These are phyloP conservation scores for Poeciliopsis turneri DNA, from an alignment of 2,797 vertebrate species.

Conservation along the genomic window DNA sequence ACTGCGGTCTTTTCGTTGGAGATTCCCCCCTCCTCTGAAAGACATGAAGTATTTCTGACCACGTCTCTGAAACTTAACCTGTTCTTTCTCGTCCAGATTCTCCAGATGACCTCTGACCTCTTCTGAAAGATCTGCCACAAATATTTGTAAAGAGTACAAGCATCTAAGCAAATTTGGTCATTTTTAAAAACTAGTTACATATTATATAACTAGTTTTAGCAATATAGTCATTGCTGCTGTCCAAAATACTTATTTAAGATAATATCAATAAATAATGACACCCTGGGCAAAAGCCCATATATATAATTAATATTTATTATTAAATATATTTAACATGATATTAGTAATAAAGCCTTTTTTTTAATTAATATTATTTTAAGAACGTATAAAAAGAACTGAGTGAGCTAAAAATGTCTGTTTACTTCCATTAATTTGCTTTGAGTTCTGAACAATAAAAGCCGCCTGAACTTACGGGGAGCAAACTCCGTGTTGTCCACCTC, in stretches of 20 bases:
- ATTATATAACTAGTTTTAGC: too few relatives aligned
- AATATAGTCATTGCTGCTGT: background rate
- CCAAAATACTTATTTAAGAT: background rate
- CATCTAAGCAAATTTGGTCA: background rate
- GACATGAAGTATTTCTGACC: background rate
- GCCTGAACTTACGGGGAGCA: slow-evolving; percentile 86
- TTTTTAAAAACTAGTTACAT: background rate
- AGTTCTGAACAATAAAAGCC: background rate
- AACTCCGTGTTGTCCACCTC: slow-evolving; percentile 84
- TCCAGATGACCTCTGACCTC: slow-evolving; percentile 59
- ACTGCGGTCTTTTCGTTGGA: background rate
- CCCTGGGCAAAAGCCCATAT: too few relatives aligned
- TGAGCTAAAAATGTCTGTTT: too few relatives aligned
- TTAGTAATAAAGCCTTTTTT: too few relatives aligned
- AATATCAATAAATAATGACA: background rate
- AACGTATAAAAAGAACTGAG: background rate
- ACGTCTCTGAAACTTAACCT: background rate
- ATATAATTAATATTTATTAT: too few relatives aligned
- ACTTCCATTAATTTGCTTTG: background rate
- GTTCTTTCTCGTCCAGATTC: background rate
- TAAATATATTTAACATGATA: background rate
- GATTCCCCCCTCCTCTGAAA: background rate
- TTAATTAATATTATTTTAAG: too few relatives aligned
- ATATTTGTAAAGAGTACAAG: background rate
- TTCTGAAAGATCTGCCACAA: background rate